Base-by-base conservation (phyloP, 2,113 vertebrate genomes). In the Melanerpes aurifrons region DNA sequence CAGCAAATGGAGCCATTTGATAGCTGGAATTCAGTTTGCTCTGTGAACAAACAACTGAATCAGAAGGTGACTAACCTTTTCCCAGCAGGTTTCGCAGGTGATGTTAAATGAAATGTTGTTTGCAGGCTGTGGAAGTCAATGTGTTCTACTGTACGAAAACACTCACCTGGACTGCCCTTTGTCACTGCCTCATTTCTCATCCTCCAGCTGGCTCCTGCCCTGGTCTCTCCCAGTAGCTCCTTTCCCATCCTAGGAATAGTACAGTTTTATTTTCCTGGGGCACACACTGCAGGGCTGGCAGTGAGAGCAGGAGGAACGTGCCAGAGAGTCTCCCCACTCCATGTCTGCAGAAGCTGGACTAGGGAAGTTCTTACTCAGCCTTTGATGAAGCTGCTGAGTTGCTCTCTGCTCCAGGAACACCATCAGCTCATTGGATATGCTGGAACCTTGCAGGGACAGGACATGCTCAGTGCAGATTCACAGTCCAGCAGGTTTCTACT, bases 211-310 rank as follows among this genome's bases (percentile, higher is more conserved):
- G 48, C 50, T 89, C 61, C 57, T 64, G 32, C 63, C 48, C 29
- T 58, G 40, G 15, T 58, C 43, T 87, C 43, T 73, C 62, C 67
- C 40, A 75, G 47, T 15, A 92, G 61, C 29, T 73, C 35, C 66
- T 89, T 87, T 89, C 20, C 15, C 37, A 18, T 56, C 54, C 35
- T 58, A 35, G 50, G 72, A 89, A 40, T 15, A 54, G 0, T 28
- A 15, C 4, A 6, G 68, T 71, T 83, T 84, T 75, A 8, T 93
- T 81, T 75, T 67, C 6, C 5, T 54, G 29, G 31, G 28, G 31
- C 0, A 0, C 56, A 37, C 3, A 2, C 3, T 26, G n/a, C 0
- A 1, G 15, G 7, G 72, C 73, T 78, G 77, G 25, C 26, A 58
- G 59, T 16, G 40, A 58, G 40, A 77, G 58, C 43, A 47, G 10